Evolutionary conservation across 1,140 invertebrate genomes (phyloP).

Genomic region (Drosophila sp.): DNA sequence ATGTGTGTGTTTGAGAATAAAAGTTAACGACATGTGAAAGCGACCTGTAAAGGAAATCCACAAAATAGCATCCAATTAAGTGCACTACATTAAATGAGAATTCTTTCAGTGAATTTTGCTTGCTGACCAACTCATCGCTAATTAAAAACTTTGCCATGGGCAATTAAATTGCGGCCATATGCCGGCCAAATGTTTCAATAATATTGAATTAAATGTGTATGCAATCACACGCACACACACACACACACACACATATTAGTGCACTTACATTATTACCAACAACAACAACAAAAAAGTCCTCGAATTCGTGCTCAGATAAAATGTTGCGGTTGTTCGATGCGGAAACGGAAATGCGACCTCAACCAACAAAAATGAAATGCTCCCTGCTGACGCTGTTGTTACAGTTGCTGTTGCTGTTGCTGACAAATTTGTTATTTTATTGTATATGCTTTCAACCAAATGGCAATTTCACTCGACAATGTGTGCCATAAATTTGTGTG

Average conservation of each 20-base stretch:
- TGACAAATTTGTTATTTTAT: slow-evolving; percentile 18
- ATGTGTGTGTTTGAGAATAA: slow-evolving; percentile 34
- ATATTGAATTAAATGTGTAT: slow-evolving; percentile 73
- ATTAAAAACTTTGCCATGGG: slow-evolving; percentile 43
- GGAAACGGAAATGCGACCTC: slow-evolving; percentile 67
- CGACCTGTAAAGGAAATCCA: slow-evolving; percentile 4
- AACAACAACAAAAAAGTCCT: slow-evolving; percentile 1
- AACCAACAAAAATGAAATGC: slow-evolving; percentile 27
- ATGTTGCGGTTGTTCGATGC: slow-evolving; percentile 40
- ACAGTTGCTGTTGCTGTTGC: slow-evolving; percentile 27
- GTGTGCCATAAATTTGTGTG: background rate
- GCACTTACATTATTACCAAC: slow-evolving; percentile 16
- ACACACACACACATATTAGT: background rate
- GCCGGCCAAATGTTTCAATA: slow-evolving; percentile 32
- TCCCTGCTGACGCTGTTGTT: background rate
- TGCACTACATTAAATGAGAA: slow-evolving; percentile 40
- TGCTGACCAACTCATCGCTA: slow-evolving; percentile 23
- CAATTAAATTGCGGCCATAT: slow-evolving; percentile 55
- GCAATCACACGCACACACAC: slow-evolving; percentile 52
- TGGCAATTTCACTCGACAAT: background rate
- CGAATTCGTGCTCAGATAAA: slow-evolving; percentile 40
- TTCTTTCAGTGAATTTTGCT: slow-evolving; percentile 15
- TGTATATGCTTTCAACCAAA: slow-evolving; percentile 14
- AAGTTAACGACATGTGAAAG: slow-evolving; percentile 14
- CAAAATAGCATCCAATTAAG: slow-evolving; percentile 43